Evolutionary conservation across 2,113 vertebrate species (phyloP).

Genomic region (Notarius lentiginosus): DNA sequence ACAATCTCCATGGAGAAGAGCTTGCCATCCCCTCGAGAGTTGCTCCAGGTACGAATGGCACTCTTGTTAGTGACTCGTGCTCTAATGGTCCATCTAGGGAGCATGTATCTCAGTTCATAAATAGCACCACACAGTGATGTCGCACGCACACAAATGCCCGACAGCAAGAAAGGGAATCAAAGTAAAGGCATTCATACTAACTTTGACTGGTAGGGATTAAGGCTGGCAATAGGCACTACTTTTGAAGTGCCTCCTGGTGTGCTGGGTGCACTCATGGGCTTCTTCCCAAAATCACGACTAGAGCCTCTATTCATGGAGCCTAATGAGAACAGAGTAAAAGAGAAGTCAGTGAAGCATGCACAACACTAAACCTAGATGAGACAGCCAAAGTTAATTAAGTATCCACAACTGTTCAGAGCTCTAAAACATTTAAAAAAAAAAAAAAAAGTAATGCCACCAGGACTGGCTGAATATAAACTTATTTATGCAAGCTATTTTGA

Average conservation of each 20-base stretch:
- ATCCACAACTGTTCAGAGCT: constrained; percentile 16
- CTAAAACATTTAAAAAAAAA: neutral
- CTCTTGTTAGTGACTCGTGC: constrained; percentile 94
- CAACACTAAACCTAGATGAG: constrained; percentile 51
- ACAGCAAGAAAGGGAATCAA: neutral
- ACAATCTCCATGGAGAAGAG: constrained; percentile 94
- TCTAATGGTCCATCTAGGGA: constrained; percentile 89
- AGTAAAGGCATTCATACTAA: constrained; percentile 67
- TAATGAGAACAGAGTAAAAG: constrained; percentile 64
- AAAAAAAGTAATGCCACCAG: neutral
- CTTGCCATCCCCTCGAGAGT: constrained; percentile 93
- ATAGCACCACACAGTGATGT: neutral
- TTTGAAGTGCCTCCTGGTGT: constrained; percentile 82
- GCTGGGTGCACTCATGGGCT: constrained; percentile 58
- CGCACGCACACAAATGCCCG: neutral
- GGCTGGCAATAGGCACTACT: constrained; percentile 90
- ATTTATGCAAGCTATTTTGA: neutral
- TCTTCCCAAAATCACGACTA: constrained; percentile 77
- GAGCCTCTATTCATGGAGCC: constrained; percentile 69
- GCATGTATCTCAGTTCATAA: neutral
- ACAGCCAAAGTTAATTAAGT: constrained; percentile 43
- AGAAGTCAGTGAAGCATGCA: constrained; percentile 56
- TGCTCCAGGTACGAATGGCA: constrained; percentile 93
- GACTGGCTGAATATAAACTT: neutral
- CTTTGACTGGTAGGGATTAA: constrained; percentile 97